Evolutionary conservation across 2,797 vertebrate species (phyloP).

Genomic region (Poecilia velifera): DNA sequence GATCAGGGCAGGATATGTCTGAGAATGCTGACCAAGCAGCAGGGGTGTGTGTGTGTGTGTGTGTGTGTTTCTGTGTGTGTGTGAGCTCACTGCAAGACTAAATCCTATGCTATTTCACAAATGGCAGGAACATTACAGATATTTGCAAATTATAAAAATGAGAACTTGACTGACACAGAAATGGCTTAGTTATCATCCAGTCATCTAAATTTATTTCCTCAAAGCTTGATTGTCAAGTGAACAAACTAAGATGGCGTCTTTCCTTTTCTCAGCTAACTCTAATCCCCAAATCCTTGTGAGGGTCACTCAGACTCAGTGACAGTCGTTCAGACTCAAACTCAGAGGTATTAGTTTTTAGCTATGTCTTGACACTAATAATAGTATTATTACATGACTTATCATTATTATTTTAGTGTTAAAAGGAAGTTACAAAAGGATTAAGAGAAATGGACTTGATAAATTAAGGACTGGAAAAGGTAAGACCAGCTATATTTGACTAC

Average conservation of each 20-base stretch:
- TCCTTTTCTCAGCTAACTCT: slow-evolving; percentile 81
- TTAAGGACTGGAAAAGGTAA: slow-evolving; percentile 58
- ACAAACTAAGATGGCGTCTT: slow-evolving; percentile 70
- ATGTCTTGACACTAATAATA: slow-evolving; percentile 31
- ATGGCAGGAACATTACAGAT: slow-evolving; percentile 35
- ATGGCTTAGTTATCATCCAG: slow-evolving; percentile 15
- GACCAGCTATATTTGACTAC: slow-evolving; percentile 9
- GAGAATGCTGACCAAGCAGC: slow-evolving; percentile 76
- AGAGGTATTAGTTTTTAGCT: slow-evolving; percentile 19
- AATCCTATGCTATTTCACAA: slow-evolving; percentile 44
- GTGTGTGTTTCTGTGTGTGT: not conserved
- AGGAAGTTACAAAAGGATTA: not conserved
- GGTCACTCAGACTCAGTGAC: slow-evolving; percentile 78
- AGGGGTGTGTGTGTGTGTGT: slow-evolving; percentile 3
- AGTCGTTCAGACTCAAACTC: slow-evolving; percentile 39
- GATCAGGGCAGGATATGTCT: slow-evolving; percentile 76
- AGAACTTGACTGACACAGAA: not conserved
- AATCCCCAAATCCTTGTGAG: slow-evolving; percentile 88
- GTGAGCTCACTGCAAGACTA: slow-evolving; percentile 10
- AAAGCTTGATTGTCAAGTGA: slow-evolving; percentile 8
- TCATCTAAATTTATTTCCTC: slow-evolving; percentile 11
- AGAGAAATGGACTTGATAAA: slow-evolving; percentile 51
- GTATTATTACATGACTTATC: not conserved
- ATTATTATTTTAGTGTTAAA: not conserved
- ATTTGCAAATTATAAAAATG: slow-evolving; percentile 14